Percentiles rank a stretch among this genome's conserved stretches.
Conservation (phyloP, 1,140 invertebrate genomes). For the Drosophila ercepeae region DNA sequence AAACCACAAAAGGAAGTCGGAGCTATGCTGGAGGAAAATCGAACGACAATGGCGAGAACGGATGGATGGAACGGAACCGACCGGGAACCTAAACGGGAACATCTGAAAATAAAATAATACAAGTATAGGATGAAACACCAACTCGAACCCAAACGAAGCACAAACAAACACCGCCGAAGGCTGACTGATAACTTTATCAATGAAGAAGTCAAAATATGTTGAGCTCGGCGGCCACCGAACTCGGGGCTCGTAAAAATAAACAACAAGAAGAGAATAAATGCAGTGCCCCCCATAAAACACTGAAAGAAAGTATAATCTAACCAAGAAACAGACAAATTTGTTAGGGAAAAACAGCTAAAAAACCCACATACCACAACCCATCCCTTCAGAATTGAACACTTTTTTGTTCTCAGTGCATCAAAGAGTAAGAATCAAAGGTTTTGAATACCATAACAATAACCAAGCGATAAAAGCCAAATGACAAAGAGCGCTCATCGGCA, state of each 20-base stretch:
- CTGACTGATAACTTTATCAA: slow-evolving; percentile 80
- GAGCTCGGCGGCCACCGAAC: slow-evolving; percentile 41
- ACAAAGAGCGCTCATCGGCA: slow-evolving; percentile 30
- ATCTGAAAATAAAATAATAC: slow-evolving; percentile 12
- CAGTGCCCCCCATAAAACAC: slow-evolving; percentile 4
- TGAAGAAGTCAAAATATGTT: slow-evolving; percentile 65
- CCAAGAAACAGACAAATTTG: no score
- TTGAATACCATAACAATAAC: slow-evolving; percentile 71
- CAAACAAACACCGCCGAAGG: slow-evolving; percentile 58
- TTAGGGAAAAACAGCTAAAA: no score
- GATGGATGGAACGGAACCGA: slow-evolving; percentile 55
- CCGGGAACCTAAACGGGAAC: slow-evolving; percentile 38
- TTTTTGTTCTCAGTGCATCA: slow-evolving; percentile 12
- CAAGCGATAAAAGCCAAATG: slow-evolving; percentile 57
- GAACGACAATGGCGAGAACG: slow-evolving; percentile 26
- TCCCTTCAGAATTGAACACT: no score
- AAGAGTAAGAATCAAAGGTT: slow-evolving; percentile 38
- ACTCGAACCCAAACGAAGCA: slow-evolving; percentile 22
- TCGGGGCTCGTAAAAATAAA: slow-evolving; percentile 39
- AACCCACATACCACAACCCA: no score
- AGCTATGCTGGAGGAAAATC: slow-evolving; percentile 24
- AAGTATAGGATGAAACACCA: slow-evolving; percentile 1
- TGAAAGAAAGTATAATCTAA: slow-evolving; percentile 21
- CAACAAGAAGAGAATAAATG: slow-evolving; percentile 7
- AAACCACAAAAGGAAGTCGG: slow-evolving; percentile 32